Evolutionary conservation across 2,797 vertebrate species (phyloP).

Genomic region (Pogonophryne albipinna): DNA sequence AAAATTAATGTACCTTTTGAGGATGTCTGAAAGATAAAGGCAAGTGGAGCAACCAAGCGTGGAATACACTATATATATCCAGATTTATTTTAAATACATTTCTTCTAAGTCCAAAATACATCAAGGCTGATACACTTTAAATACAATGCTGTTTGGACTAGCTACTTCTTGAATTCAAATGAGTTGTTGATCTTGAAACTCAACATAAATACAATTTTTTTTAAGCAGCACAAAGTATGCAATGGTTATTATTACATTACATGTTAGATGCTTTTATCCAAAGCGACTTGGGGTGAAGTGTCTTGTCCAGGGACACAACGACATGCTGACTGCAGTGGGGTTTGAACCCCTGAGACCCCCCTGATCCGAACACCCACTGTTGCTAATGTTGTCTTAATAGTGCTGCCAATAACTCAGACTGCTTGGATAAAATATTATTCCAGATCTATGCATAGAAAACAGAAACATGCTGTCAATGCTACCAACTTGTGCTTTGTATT

Average conservation of each 20-base stretch:
- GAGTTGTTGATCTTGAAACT: neutral
- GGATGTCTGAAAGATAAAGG: neutral
- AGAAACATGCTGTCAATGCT: neutral
- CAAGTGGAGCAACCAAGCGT: too few species aligned
- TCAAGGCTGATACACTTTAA: neutral
- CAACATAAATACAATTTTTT: neutral
- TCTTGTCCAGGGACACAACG: too few species aligned
- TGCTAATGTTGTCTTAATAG: neutral
- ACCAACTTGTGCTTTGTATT: neutral
- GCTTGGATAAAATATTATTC: neutral
- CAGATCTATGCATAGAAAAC: neutral
- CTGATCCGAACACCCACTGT: neutral
- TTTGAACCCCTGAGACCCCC: too few species aligned
- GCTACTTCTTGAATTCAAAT: neutral
- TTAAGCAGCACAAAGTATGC: accelerated
- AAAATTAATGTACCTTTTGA: neutral
- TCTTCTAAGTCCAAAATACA: neutral
- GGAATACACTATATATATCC: neutral
- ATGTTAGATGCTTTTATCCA: too few species aligned
- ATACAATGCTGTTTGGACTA: neutral
- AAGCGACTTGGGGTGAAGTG: too few species aligned
- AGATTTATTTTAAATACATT: neutral
- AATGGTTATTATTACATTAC: neutral
- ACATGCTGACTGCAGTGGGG: too few species aligned
- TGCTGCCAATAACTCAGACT: neutral